A percentile compares a stretch with the other conserved stretches of the same genome.
phyloP scores from a whole-genome alignment of 2,797 vertebrate species.

The Hippoglossus hippoglossus region DNA sequence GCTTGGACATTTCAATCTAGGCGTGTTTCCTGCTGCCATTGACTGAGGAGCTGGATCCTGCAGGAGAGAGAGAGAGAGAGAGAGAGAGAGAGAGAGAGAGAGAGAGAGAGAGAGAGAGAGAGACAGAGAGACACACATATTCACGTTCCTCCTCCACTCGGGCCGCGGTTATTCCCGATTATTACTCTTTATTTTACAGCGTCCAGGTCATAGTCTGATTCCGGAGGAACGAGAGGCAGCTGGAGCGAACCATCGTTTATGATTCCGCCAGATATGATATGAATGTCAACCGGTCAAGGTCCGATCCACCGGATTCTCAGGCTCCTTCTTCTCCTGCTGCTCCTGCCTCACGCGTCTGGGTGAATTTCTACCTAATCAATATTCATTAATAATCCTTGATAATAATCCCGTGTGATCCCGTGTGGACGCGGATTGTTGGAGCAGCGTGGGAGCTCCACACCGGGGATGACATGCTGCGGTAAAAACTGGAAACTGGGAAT shows the following conservation, averaged over 20 bases:
- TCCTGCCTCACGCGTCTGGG: conserved; percentile 61
- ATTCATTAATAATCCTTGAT: not conserved
- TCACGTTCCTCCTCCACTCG: not conserved
- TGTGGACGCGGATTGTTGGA: conserved; percentile 19
- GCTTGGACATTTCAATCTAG: conserved; percentile 83
- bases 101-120: no score
- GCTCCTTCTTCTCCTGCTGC: not conserved
- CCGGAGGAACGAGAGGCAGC: conserved; percentile 5
- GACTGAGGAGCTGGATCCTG: conserved; percentile 79
- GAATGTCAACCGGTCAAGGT: conserved; percentile 84
- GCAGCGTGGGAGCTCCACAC: conserved; percentile 46
- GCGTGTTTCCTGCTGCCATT: conserved; percentile 89
- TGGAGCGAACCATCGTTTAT: conserved; percentile 22
- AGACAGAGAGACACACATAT: conserved; percentile 13
- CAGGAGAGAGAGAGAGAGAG: conserved; percentile 31
- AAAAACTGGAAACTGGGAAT: conserved; percentile 44
- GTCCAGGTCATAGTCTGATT: not conserved
- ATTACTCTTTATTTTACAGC: not conserved
- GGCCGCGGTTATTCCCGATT: conserved; percentile 17
- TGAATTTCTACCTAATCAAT: conserved; percentile 29
- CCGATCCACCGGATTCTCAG: conserved; percentile 62
- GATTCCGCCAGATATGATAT: conserved; percentile 75
- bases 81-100: not conserved
- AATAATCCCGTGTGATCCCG: no score
- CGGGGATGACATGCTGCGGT: conserved; percentile 65